A percentile compares a stretch with the other conserved stretches of the same genome.
Evolutionary conservation across 2,113 vertebrate genomes (phyloP).

Genomic region (Plecturocebus donacophilus): DNA sequence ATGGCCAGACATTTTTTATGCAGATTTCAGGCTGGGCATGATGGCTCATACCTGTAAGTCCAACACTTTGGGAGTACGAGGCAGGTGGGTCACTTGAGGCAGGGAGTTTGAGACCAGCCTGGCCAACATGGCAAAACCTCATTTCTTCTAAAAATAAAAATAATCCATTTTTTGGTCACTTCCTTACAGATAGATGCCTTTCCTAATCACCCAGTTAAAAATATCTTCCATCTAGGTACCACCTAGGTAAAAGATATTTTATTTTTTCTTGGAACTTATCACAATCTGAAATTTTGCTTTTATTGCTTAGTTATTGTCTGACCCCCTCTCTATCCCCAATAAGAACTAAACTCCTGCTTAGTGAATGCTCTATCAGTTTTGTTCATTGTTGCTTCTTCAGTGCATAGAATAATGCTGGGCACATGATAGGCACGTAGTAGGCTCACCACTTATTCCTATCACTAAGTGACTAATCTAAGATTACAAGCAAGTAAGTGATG

Average conservation of each 20-base stretch:
- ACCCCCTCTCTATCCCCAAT: background rate
- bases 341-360: background rate
- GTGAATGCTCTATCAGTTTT: background rate
- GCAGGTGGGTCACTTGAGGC: too few species aligned
- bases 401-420: background rate
- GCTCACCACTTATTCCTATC: background rate
- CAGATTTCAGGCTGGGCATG: background rate
- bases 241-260: background rate
- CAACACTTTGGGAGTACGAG: too few species aligned
- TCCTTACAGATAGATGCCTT: background rate
- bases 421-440: background rate
- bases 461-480: background rate
- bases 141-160: too few species aligned
- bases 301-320: background rate
- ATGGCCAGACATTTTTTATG: background rate
- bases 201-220: background rate
- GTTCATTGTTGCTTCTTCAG: background rate
- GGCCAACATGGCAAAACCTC: too few species aligned
- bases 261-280: background rate
- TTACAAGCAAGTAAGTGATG: background rate
- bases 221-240: background rate
- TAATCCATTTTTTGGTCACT: background rate
- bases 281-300: background rate
- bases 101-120: too few species aligned
- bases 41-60: too few species aligned